A percentile compares a stretch with the other conserved stretches of the same genome.
Evolutionary conservation across 1,140 invertebrate species (phyloP).

Genomic region (Wiebesia pumilae): DNA sequence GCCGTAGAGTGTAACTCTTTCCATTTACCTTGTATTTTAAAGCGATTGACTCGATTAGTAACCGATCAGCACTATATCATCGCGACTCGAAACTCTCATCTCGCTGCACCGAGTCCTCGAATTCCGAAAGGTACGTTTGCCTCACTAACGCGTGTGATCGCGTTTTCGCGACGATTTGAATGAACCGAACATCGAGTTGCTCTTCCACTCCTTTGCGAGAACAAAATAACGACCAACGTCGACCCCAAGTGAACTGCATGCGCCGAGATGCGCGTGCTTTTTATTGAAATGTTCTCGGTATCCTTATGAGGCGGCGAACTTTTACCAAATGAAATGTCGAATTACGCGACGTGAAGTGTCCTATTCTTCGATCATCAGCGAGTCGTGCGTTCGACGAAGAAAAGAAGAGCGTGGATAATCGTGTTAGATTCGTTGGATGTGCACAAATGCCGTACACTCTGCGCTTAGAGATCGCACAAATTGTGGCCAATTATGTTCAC

Average conservation of each 20-base stretch:
- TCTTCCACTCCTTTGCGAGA: background rate
- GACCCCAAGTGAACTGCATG: background rate
- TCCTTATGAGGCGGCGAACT: background rate
- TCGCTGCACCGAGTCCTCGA: background rate
- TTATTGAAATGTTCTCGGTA: constrained; percentile 25
- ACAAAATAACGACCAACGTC: background rate
- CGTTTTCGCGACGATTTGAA: constrained; percentile 24
- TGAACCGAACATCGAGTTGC: constrained; percentile 2
- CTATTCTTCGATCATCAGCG: background rate
- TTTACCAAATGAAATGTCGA: constrained; percentile 1
- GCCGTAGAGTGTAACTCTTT: background rate
- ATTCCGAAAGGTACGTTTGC: constrained; percentile 39
- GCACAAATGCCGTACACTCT: background rate
- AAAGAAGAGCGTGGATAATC: background rate
- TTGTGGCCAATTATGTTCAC: background rate
- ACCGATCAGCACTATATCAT: background rate
- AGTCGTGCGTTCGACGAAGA: background rate
- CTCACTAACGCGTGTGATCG: background rate
- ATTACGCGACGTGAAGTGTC: background rate
- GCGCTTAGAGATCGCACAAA: background rate
- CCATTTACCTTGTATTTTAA: background rate
- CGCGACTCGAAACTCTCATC: background rate
- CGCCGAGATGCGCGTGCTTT: background rate
- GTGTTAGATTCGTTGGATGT: background rate
- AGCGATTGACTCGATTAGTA: background rate